Evolutionary conservation across 1,140 invertebrate species (phyloP), one percentile per base, ranked within the genome.

Genomic region (Anoplophora glabripennis): DNA sequence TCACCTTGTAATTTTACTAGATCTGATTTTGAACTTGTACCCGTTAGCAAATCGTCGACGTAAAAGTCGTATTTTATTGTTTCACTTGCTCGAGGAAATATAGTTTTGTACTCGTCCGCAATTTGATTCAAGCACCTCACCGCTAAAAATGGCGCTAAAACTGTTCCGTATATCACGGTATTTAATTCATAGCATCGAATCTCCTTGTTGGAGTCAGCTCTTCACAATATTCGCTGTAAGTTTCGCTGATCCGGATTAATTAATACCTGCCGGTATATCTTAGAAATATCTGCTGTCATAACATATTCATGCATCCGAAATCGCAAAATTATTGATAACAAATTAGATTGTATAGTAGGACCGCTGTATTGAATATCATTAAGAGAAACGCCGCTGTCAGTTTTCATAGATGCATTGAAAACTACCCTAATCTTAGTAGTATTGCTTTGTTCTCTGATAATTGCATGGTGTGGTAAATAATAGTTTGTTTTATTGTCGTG

Each of bases 191-290:
- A 66, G 21, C 14, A 28, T 14, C 56, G 18, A 7, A 64, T 1
- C 11, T 45, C 10, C 36, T 63, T 15, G 7, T 12, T 17, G 9
- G 21, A 3, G n/a, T 44, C 14, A 17, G 37, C n/a, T 3, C 75
- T 52, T 76, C 78, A 80, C 0, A 78, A 46, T 21, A 81, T 75
- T 61, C 73, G 54, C 52, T 79, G 76, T 21, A 69, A 75, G 41
- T 71, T 53, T 35, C 41, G 53, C 21, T 78, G 64, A 34, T 71
- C 57, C 7, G 60, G 14, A 41, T 62, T 47, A 0, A 80, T 52
- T 9, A 54, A 38, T 10, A 77, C 59, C 58, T 73, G 70, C 33
- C 75, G 58, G 61, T 74, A 78, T 74, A 78, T 78, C 59, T 77
- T 72, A 15, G 37, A 49, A 18, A 74, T 65, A 49, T 75, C 72